Evolutionary conservation across 2,113 vertebrate genomes (phyloP), one percentile per base, ranked within the genome.

Genomic region (Eolophus roseicapilla): DNA sequence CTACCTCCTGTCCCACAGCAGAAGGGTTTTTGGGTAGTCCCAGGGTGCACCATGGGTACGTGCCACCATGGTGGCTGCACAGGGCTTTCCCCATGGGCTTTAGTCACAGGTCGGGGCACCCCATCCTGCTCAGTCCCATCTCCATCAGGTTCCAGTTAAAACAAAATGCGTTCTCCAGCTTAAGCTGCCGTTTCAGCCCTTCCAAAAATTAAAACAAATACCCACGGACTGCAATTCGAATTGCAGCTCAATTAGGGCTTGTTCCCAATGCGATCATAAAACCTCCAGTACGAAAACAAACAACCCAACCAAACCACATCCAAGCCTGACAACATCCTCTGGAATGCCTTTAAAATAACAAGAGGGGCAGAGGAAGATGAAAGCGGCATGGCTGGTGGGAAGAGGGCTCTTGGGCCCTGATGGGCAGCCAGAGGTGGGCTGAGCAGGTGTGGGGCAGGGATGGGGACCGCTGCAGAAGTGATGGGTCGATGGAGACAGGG

Each of bases 221-320:
- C 96, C 91, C 96, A 94, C 2, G 84, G 93, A 94, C 96, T 92
- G 86, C 88, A 95, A 97, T 94, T 93, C 76, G 46, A 90, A 95
- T 95, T 95, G 81, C 95, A 87, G 93, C 97, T 97, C 96, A 97
- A 94, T 97, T 97, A 97, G 92, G 93, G 86, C 82, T 94, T 86
- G 35, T 94, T 97, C 97, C 97, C 96, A 95, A 37, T 17, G 77
- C 85, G 93, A 96, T 96, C 95, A 84, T 97, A 97, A 97, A 96
- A 96, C 93, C 87, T 96, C 92, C 88, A 93, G 86, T 96, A 95
- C 10, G 16, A 97, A 97, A 97, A 97, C 96, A 96, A 97, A 95
- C 95, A 94, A 93, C 93, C 94, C 82, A 65, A 94, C 64, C 65
- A 95, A 97, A 95, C 96, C 96, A 96, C 96, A 97, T 97, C 96